Base-by-base conservation (phyloP, 2,113 vertebrate species). In the Sakesphorus luctuosus region DNA sequence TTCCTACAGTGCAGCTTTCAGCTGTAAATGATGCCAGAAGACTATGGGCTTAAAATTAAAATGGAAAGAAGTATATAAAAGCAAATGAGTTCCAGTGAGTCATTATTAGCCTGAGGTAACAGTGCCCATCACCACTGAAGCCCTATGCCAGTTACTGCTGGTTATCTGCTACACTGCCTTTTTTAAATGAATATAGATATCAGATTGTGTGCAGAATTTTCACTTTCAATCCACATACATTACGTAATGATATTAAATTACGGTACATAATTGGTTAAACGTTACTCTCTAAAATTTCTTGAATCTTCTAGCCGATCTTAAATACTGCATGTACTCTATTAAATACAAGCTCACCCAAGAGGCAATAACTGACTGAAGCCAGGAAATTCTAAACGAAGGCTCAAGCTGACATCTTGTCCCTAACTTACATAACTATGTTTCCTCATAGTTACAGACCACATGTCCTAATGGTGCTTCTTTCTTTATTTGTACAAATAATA, bases 341-440 rank as follows among this genome's bases (percentile, higher is more conserved):
- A 93, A 94, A 94, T 87, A 68, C 53, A 89, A 87, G 59, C 38
- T 93, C 63, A 91, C 74, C 52, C 87, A 62, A 93, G 80, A 93
- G 80, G 91, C 25, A 35, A 33, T 65, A 75, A 14, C 62, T 85
- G 58, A 88, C 58, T 83, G 63, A 95, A 81, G 69, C 40, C 61
- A 96, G 58, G 67, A 97, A 95, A 95, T 95, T 91, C 67, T 92
- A 84, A 93, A 29, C 19, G 72, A 77, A 95, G 44, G 17, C 63
- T 93, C 58, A 89, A 83, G 36, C n/a, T 95, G 68, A 81, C 59
- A 80, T 90, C 91, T 87, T 88, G 63, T 63, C 61, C 49, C 78
- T 61, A 77, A 87, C 31, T 94, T 81, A 65, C 13, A 53, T 65
- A 81, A 52, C 69, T 73, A 1, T 82, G 61, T 75, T 81, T 95